Conservation (phyloP, 2,797 vertebrate species). For the Carapus acus region DNA sequence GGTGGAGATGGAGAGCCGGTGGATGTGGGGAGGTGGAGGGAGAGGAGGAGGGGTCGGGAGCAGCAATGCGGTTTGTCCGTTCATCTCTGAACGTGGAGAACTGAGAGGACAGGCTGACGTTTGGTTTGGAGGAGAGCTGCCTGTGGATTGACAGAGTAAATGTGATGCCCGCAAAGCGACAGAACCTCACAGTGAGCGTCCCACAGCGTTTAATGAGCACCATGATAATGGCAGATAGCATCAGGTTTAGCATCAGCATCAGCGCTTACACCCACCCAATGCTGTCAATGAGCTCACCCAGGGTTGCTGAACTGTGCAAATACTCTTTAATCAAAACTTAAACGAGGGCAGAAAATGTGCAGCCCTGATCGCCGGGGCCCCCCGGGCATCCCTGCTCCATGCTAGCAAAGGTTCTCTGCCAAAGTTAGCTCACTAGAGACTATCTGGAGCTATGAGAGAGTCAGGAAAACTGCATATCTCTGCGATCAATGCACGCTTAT, state of each 20-base stretch:
- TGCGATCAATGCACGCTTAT: too few species aligned
- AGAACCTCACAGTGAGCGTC: too few species aligned
- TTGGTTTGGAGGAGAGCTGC: constrained; percentile 16
- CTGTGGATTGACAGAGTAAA: too few species aligned
- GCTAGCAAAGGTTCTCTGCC: too few species aligned
- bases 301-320: neutral
- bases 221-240: too few species aligned
- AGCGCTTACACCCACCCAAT: too few species aligned
- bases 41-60: constrained; percentile 5
- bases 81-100: constrained; percentile 19
- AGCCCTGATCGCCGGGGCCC: neutral
- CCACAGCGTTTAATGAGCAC: constrained; percentile 6
- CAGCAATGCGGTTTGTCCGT: constrained; percentile 55
- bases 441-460: too few species aligned
- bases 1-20: constrained; percentile 16
- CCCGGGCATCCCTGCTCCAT: neutral
- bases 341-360: neutral
- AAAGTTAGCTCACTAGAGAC: too few species aligned
- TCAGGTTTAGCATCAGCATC: too few species aligned
- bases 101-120: constrained; percentile 13
- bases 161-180: too few species aligned
- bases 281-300: too few species aligned
- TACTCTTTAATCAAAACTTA: neutral
- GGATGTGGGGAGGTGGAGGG: constrained; percentile 7
- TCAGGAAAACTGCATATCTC: too few species aligned